A percentile compares a stretch with the other conserved stretches of the same genome.
Evolutionary conservation across 2,113 vertebrate genomes (phyloP).

Genomic region (Chlorodrepanis virens): DNA sequence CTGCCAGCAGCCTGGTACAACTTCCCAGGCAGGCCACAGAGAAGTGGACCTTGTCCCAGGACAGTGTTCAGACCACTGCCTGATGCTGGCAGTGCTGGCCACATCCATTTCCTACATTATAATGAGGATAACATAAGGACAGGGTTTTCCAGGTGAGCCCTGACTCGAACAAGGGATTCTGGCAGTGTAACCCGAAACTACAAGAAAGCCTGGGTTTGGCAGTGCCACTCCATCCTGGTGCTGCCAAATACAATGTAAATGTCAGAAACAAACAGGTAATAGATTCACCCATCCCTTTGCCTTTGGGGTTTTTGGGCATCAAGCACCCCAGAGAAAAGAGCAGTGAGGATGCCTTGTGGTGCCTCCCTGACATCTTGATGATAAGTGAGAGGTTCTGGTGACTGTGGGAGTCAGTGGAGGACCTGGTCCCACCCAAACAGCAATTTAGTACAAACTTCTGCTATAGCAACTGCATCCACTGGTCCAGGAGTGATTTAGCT

Average conservation of each 20-base stretch:
- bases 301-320: neutral
- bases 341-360: accelerated
- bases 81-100: neutral
- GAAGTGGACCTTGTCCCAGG: accelerated
- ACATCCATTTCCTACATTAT: neutral
- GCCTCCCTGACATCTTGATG: neutral
- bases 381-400: accelerated
- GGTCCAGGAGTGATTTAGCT: neutral
- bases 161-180: neutral
- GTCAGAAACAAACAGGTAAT: neutral
- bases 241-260: neutral
- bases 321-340: neutral
- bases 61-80: neutral
- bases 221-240: neutral
- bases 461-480: neutral
- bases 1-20: neutral
- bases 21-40: neutral
- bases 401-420: neutral
- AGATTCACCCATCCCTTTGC: neutral
- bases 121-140: neutral
- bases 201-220: neutral
- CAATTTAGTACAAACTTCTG: neutral
- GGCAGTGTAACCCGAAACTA: neutral
- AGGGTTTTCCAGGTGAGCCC: neutral
- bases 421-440: neutral